phyloP scores from a whole-genome alignment of 2,888 invertebrate genomes.

The Phania funesta region DNA sequence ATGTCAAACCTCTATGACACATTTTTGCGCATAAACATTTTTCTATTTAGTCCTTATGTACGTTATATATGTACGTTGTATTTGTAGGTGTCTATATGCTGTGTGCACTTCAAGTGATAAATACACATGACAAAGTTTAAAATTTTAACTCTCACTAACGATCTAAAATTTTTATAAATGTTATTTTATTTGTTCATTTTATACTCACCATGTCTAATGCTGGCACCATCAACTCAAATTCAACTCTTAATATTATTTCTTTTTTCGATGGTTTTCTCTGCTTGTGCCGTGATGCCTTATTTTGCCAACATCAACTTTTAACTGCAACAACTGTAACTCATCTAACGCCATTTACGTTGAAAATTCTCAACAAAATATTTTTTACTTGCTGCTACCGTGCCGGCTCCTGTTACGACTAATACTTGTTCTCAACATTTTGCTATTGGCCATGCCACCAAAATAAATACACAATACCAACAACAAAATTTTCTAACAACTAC shows the following conservation, averaged over 20 bases:
- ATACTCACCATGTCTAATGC: slow-evolving; percentile 61
- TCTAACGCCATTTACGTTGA: slow-evolving; percentile 42
- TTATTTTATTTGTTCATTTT: slow-evolving; percentile 56
- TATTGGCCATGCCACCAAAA: slow-evolving; percentile 59
- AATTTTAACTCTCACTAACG: slow-evolving; percentile 62
- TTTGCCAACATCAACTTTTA: slow-evolving; percentile 62
- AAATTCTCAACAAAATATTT: slow-evolving; percentile 38
- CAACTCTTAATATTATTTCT: slow-evolving; percentile 46
- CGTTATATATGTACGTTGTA: not conserved
- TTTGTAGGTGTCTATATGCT: not conserved
- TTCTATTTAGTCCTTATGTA: slow-evolving; percentile 23
- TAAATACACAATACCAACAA: slow-evolving; percentile 58
- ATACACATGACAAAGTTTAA: slow-evolving; percentile 13
- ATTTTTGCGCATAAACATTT: slow-evolving; percentile 20
- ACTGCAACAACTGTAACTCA: slow-evolving; percentile 38
- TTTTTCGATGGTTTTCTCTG: slow-evolving; percentile 31
- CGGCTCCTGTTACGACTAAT: slow-evolving; percentile 31
- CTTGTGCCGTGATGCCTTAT: slow-evolving; percentile 54
- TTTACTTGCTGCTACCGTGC: slow-evolving; percentile 6
- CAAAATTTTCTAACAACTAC: slow-evolving; percentile 53
- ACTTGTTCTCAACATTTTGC: slow-evolving; percentile 25
- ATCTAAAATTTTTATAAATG: slow-evolving; percentile 44
- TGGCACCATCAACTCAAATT: slow-evolving; percentile 60
- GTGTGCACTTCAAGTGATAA: not conserved
- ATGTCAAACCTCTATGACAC: slow-evolving; percentile 52